Evolutionary conservation across 2,797 vertebrate species (phyloP), one percentile per base, ranked within the genome.

Genomic region (Spondyliosoma cantharus): DNA sequence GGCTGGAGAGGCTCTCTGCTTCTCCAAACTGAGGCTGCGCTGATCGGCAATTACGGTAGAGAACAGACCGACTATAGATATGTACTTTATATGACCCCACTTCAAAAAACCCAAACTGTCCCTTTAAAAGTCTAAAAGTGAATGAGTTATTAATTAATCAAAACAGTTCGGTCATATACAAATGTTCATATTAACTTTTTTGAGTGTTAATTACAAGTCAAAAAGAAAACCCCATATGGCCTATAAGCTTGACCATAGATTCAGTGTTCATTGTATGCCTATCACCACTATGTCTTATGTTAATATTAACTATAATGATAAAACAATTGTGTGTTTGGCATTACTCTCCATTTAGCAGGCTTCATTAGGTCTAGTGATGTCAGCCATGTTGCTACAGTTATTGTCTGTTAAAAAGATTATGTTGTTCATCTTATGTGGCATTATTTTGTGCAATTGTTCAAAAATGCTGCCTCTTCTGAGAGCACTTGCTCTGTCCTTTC

Each of bases 341-440:
- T 74, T 59, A 3, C 57, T 76, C 79, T 49, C 45, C 37, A 52
- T 11, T 68, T 9, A 73, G 37, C 48, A 7, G 32, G 63, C 12
- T 81, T 74, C 48, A 74, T 73, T 67, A 42, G 42, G 49, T 53
- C 49, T 43, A 53, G n/a, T 25, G 49, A 54, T 71, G 56, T 8
- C 20, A 72, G 32, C 3, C 32, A 2, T 61, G 52, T 45, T 71
- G 22, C 22, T 13, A 43, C 25, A 53, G 8, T 22, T 63, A 20
- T 64, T 65, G 43, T 75, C 54, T 67, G 20, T 16, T 71, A 69
- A 71, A 52, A 11, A 43, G 71, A 71, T 76, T 29, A 27, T 11
- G 77, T 63, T 80, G 50, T 25, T 74, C 14, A 48, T 42, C 59
- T 57, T 12, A 24, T 37, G n/a, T 70, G 11, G 17, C 29, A 1